Evolutionary conservation across 2,797 vertebrate species (phyloP), one percentile per base, ranked within the genome.

Genomic region (Notamacropus eugenii): DNA sequence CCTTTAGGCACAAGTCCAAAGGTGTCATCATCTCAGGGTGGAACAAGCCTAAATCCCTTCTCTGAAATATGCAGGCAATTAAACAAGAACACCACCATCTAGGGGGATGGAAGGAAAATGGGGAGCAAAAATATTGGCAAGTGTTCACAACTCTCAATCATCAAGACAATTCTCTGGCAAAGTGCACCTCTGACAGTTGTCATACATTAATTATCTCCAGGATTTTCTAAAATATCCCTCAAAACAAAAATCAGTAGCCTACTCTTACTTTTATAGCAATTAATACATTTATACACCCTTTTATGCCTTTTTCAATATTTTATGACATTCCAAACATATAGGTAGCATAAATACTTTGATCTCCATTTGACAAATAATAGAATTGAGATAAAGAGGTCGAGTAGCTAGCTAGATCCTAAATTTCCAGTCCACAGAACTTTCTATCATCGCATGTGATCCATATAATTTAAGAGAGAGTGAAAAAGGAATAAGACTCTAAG

Each of bases 81-180:
- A 46, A 87, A 87, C 9, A 87, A 46, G 40, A 87, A 46, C 40
- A 87, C 40, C 31, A 82, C 74, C 74, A 87, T 46, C 40, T 46
- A n/a, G 40, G 74, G 74, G 40, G 74, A 4, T 27, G 2, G 74
- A 24, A 1, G 40, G 14, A 87, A 74, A 82, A 87, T 16, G n/a
- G 55, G 94, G 55, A 56, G 28, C 94, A 92, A 93, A 54, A n/a
- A 87, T 55, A 22, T 1, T 56, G 91, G 90, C 54, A 40, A 92
- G 67, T 55, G 40, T 4, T 90, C 56, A 94, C 94, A 82, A 92
- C 93, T 92, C 55, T 92, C 93, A 93, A 54, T 19, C 9, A 67
- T 0, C 0, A 0, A 3, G 57, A 5, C 93, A 92, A 90, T 54
- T 93, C 91, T 93, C 95, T 58, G 74, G 95, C 91, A 95, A 16